Evolutionary conservation across 2,797 vertebrate genomes (phyloP).

Genomic region (Helarctos malayanus): DNA sequence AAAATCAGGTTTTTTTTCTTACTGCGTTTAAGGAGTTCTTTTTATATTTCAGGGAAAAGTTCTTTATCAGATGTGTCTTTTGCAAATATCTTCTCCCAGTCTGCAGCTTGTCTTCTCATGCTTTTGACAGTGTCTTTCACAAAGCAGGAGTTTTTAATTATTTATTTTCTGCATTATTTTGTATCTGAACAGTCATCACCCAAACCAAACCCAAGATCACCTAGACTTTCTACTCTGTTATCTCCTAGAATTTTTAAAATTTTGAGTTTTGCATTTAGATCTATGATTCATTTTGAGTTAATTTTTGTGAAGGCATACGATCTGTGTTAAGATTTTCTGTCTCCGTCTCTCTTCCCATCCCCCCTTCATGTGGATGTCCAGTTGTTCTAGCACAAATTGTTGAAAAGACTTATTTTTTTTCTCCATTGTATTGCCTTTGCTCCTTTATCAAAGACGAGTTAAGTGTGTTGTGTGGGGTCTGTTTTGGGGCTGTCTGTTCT

Average conservation of each 20-base stretch:
- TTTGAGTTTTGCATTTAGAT: not conserved
- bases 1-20: not conserved
- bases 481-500: not conserved
- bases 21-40: not conserved
- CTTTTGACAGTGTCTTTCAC: not conserved
- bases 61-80: not conserved
- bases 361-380: not conserved
- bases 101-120: not conserved
- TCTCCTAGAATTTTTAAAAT: not conserved
- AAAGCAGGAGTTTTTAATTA: not conserved
- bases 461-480: not conserved
- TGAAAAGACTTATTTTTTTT: not conserved
- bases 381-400: not conserved
- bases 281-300: not conserved
- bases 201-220: not conserved
- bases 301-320: not conserved
- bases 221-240: not conserved
- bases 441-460: not conserved
- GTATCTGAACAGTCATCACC: not conserved
- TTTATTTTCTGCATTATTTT: not conserved
- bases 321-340: not conserved
- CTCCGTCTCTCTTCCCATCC: not conserved
- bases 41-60: not conserved
- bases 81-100: not conserved
- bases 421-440: not conserved